These are phyloP conservation scores for Lethenteron camtschaticum DNA, from an alignment of 2,113 vertebrate genomes.

Conservation along the genomic window DNA sequence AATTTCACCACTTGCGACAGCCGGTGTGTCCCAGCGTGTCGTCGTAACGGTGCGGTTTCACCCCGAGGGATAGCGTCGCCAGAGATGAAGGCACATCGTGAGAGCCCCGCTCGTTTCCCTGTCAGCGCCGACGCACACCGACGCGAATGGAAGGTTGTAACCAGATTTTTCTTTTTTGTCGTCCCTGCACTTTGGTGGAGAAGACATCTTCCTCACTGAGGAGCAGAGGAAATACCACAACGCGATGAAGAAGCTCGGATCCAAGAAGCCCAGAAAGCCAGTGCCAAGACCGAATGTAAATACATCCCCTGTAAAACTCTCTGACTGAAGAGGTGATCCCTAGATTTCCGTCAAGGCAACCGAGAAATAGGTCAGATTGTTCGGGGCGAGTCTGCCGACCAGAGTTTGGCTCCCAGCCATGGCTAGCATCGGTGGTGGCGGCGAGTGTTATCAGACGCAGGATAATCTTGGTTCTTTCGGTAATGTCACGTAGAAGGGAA, in stretches of 20 bases:
- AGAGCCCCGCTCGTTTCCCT: background rate
- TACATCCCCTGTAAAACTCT: background rate
- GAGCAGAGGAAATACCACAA: constrained; percentile 5
- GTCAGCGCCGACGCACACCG: background rate
- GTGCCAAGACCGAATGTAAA: constrained; percentile 5
- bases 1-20: no score
- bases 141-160: background rate
- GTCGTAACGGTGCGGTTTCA: background rate
- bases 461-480: no score
- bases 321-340: no score
- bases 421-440: no score
- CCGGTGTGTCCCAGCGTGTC: background rate
- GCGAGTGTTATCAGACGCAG: no score
- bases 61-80: background rate
- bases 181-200: constrained; percentile 4
- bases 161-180: background rate
- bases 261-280: constrained; percentile 1
- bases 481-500: no score
- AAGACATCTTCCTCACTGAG: background rate
- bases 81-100: background rate
- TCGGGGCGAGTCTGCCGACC: no score
- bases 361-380: no score
- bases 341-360: no score
- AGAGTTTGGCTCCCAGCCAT: no score
- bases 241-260: constrained; percentile 1